Base-by-base conservation (phyloP, 2,888 invertebrate species). In the Strigamia transsilvanica region DNA sequence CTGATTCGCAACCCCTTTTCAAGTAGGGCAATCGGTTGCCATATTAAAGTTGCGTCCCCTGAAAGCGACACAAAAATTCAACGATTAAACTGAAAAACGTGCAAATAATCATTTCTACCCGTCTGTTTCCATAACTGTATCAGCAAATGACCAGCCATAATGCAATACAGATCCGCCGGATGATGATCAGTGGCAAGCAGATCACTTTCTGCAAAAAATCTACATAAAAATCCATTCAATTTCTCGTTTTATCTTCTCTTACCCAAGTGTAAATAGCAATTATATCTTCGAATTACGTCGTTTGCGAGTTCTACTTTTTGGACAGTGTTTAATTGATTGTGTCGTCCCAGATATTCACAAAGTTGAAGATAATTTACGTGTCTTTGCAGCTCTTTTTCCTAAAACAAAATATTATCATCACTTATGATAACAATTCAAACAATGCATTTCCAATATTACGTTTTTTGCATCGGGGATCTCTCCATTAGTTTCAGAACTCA, bases 331-430 rank as follows among this genome's bases (percentile, higher is more conserved):
- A 92, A 87, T 15, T 90, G 90, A 82, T 91, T 90, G 86, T 93
- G 92, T 66, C 90, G 88, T 5, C 94, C 94, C 82, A 93, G 92
- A 85, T 93, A 91, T 4, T 94, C 91, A 86, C 93, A 91, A 79
- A 95, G 89, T 86, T 94, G 93, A 73, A 95, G 87, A 80, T 93
- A 93, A 83, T 93, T 93, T 83, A 96, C 91, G 86, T 96, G 96
- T 82, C 93, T 91, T 86, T 94, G 94, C 91, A 96, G 93, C 88
- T 94, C 93, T 85, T 93, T 87, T n/a, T 86, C 85, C 88, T 89
- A 83, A 10, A 84, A 84, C 38, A 78, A 81, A 73, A 51, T 21
- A 80, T 21, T 79, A 13, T 79, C 3, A 38, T 4, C 2, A 79
- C 6, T 23, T 13, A 18, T 38, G 2, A 38, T 15, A 41, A 34